Percentiles rank a stretch among this genome's conserved stretches.
These are phyloP conservation scores for Oryzias celebensis DNA, from an alignment of 2,113 vertebrate genomes.

Conservation along the genomic window DNA sequence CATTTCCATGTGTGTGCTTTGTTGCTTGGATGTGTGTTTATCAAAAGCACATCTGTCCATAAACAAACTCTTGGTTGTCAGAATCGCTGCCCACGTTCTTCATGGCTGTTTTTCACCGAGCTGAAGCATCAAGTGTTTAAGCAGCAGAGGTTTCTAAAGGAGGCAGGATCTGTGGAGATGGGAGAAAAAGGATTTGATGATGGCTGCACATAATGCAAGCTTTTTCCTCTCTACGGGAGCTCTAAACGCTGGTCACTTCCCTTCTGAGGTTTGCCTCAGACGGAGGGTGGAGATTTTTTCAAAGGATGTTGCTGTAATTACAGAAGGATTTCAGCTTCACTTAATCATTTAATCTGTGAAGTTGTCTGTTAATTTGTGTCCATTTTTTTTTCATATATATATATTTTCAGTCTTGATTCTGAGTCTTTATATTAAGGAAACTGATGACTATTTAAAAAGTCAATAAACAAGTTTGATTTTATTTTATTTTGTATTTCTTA, in stretches of 20 bases:
- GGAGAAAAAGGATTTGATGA: conserved; percentile 4
- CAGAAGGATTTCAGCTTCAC: conserved; percentile 19
- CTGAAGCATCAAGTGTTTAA: conserved; percentile 22
- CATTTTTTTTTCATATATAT: conserved; percentile 1
- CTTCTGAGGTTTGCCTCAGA: conserved; percentile 36
- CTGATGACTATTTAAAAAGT: too few species aligned
- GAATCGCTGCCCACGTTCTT: conserved; percentile 20
- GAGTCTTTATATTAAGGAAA: too few species aligned
- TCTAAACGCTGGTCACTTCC: conserved; percentile 46
- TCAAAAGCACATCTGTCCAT: not conserved
- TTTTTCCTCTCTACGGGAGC: conserved; percentile 46
- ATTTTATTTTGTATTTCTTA: too few species aligned
- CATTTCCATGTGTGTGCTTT: conserved; percentile 4
- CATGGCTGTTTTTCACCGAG: conserved; percentile 24
- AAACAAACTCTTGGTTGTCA: conserved; percentile 22
- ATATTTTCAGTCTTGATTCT: too few species aligned
- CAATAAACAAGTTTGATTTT: too few species aligned
- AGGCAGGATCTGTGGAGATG: conserved; percentile 8
- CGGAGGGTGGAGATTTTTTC: conserved; percentile 24
- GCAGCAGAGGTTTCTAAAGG: conserved; percentile 15
- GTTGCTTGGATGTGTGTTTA: conserved; percentile 1
- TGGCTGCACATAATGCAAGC: not conserved
- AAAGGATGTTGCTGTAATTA: conserved; percentile 34
- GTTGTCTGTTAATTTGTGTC: conserved; percentile 18
- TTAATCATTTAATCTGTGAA: conserved; percentile 15